Evolutionary conservation across 2,888 invertebrate species (phyloP).

Genomic region (Pandemis cinnamomeana): DNA sequence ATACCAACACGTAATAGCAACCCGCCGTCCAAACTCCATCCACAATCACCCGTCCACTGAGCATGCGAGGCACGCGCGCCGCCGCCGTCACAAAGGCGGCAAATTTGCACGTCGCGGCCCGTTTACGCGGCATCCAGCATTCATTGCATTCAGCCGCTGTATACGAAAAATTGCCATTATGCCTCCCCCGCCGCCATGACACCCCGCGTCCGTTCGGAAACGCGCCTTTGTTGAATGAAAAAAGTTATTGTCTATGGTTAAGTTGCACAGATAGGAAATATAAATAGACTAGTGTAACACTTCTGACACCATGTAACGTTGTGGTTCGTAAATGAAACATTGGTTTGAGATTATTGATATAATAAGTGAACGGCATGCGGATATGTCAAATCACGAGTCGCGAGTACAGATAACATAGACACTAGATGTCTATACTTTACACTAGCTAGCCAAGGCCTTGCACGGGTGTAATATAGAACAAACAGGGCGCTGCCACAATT

Average conservation of each 20-base stretch:
- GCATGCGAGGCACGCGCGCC: conserved; percentile 75
- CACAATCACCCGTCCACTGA: conserved; percentile 44
- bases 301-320: too few relatives aligned
- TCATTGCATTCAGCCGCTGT: conserved; percentile 75
- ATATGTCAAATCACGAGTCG: too few relatives aligned
- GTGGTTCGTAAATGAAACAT: too few relatives aligned
- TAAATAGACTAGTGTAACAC: too few relatives aligned
- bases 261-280: too few relatives aligned
- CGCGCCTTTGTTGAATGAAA: conserved; percentile 41
- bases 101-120: conserved; percentile 83
- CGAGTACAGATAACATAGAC: too few relatives aligned
- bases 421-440: too few relatives aligned
- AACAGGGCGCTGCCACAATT: too few relatives aligned
- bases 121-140: conserved; percentile 81
- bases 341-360: too few relatives aligned
- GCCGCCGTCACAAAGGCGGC: conserved; percentile 76
- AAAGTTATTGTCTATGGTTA: conserved; percentile 35
- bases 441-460: too few relatives aligned
- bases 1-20: conserved; percentile 28
- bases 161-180: conserved; percentile 82
- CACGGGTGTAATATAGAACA: too few relatives aligned
- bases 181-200: conserved; percentile 56
- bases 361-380: too few relatives aligned
- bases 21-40: conserved; percentile 37
- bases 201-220: conserved; percentile 62